Base-by-base conservation (phyloP, 2,797 vertebrate genomes). In the Leuciscus waleckii region DNA sequence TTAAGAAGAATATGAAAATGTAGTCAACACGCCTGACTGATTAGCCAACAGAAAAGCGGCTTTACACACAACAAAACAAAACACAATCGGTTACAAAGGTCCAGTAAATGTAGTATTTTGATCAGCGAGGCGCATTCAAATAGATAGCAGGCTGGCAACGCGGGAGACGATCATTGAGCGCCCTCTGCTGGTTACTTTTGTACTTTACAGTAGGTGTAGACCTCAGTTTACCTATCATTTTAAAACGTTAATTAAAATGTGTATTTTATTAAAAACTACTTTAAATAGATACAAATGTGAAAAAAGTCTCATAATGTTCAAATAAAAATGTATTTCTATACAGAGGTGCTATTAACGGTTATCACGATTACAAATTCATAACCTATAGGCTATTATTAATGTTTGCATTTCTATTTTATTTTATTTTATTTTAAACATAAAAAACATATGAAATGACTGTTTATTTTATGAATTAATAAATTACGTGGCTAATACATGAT, bases 141-240 rank as follows among this genome's bases (percentile, higher is more conserved):
- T 51, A 54, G 58, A 11, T 8, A 5, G 11, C 13, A n/a, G 21
- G 49, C 13, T 61, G 23, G 23, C 6, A 21, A 16, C 23, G 19
- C 26, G 35, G 9, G 37, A 76, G n/a, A 56, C 79, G 35, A 46
- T 63, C 75, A 35, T 67, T 26, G 2, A 67, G 77, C 71, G 80
- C 81, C 56, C 29, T 78, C 88, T 89, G 83, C 56, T 89, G 88
- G 41, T 32, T 17, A 3, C n/a, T 13, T 54, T 41, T 49, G 9
- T n/a, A 19, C 70, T 23, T 43, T 46, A 19, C 10, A 73, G 7
- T 37, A 35, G 5, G 13, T 6, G 5, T 35, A 54, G 29, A 37
- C 29, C 10, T 21, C 8, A 74, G 43, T 49, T 29, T 19, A 11
- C 1, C 29, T 4, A 37, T 56, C 0, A 37, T 16, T 56, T n/a